Percentiles rank a stretch among this genome's conserved stretches.
phyloP scores from a whole-genome alignment of 2,113 vertebrate species.

The Cichladusa arquata region DNA sequence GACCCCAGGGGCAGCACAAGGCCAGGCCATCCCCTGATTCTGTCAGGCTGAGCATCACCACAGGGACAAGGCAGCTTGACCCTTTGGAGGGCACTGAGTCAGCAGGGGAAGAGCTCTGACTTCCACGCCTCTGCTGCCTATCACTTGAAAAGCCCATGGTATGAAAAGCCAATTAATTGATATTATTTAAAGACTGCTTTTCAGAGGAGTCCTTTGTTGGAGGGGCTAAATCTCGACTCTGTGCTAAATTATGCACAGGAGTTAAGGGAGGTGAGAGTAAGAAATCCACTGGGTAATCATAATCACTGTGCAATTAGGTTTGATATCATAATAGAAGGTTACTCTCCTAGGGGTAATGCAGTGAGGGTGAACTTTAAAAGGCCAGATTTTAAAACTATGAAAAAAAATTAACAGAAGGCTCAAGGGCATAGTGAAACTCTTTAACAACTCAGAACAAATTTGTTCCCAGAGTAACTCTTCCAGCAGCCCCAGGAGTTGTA shows the following conservation, averaged over 20 bases:
- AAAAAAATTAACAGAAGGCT: slow-evolving; percentile 62
- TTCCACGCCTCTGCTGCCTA: background rate
- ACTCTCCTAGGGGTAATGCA: slow-evolving; percentile 50
- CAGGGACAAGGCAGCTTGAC: background rate
- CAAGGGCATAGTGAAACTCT: slow-evolving; percentile 66
- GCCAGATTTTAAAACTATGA: slow-evolving; percentile 58
- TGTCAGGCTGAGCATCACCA: background rate
- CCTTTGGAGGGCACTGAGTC: background rate
- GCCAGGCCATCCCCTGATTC: background rate
- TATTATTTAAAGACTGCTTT: slow-evolving; percentile 52
- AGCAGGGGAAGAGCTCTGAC: background rate
- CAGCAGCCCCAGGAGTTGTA: background rate
- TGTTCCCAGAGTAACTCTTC: slow-evolving; percentile 27
- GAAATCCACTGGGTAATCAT: slow-evolving; percentile 61
- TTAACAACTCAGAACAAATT: slow-evolving; percentile 48
- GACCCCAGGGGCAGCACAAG: background rate
- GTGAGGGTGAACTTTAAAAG: slow-evolving; percentile 67
- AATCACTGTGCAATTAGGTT: slow-evolving; percentile 60
- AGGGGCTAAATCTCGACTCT: background rate
- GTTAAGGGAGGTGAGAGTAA: slow-evolving; percentile 50
- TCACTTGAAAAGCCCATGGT: background rate
- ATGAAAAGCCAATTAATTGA: slow-evolving; percentile 29
- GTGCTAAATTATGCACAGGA: slow-evolving; percentile 47
- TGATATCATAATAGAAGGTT: slow-evolving; percentile 71
- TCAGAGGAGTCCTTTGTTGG: background rate